phyloP scores from a whole-genome alignment of 2,888 invertebrate species.

The Epistrophella euchroma region DNA sequence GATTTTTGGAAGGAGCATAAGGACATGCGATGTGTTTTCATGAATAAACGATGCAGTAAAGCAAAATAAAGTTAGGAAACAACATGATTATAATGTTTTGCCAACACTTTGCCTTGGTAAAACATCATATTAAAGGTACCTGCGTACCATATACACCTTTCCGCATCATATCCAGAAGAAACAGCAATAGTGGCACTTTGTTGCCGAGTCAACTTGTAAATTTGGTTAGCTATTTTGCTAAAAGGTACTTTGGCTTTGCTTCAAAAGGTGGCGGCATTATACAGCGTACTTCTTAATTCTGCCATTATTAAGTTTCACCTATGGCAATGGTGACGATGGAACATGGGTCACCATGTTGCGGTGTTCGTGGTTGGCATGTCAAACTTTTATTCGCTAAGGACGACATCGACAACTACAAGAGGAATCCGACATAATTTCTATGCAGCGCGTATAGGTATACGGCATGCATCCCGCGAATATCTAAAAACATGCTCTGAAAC shows the following conservation, averaged over 20 bases:
- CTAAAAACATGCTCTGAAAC: conserved; percentile 56
- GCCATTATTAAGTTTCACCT: conserved; percentile 61
- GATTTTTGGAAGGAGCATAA: not conserved
- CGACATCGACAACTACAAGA: conserved; percentile 30
- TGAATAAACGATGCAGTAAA: conserved; percentile 11
- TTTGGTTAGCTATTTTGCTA: conserved; percentile 34
- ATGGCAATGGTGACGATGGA: conserved; percentile 45
- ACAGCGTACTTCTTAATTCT: conserved; percentile 56
- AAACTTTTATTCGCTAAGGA: conserved; percentile 35
- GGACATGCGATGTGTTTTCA: not conserved
- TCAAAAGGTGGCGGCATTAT: conserved; percentile 22
- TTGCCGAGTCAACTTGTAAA: conserved; percentile 20
- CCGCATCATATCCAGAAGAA: not conserved
- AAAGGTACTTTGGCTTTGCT: conserved; percentile 46
- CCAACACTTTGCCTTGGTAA: conserved; percentile 39
- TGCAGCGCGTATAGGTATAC: not conserved
- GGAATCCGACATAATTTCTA: conserved; percentile 34
- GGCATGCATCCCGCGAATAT: conserved; percentile 31
- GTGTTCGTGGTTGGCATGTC: conserved; percentile 23
- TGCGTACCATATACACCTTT: not conserved
- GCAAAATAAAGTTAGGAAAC: not conserved
- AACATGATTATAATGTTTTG: conserved; percentile 42
- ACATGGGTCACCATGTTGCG: conserved; percentile 61
- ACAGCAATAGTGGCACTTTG: not conserved
- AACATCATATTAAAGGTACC: not conserved